A percentile compares a stretch with the other conserved stretches of the same genome.
phyloP scores from a whole-genome alignment of 2,113 vertebrate species.

The Callionymus lyra region DNA sequence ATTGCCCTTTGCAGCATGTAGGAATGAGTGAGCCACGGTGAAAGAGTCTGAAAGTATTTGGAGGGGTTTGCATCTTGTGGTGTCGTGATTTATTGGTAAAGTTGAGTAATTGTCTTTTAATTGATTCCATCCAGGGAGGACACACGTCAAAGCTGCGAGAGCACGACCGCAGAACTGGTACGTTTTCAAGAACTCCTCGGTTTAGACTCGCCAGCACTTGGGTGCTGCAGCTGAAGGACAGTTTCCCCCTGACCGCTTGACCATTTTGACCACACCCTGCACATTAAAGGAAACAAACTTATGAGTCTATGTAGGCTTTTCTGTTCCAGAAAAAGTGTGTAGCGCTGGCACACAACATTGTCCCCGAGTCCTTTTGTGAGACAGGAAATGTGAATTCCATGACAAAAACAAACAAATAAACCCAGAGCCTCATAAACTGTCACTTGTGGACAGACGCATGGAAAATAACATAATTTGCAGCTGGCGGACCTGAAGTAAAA shows the following conservation, averaged over 20 bases:
- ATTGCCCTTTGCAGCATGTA: no score
- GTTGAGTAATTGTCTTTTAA: slow-evolving; percentile 2
- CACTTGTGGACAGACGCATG: slow-evolving; percentile 37
- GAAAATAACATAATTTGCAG: slow-evolving; percentile 55
- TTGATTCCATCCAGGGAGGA: slow-evolving; percentile 5
- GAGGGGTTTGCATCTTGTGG: slow-evolving; percentile 2
- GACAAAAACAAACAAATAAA: slow-evolving; percentile 63
- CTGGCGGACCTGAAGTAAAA: slow-evolving; percentile 34
- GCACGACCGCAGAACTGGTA: slow-evolving; percentile 6
- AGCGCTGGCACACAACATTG: slow-evolving; percentile 28
- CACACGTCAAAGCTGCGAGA: slow-evolving; percentile 8
- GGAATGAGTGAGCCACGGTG: no score
- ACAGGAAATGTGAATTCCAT: slow-evolving; percentile 58
- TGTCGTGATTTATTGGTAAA: slow-evolving; percentile 5
- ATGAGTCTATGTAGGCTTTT: slow-evolving; percentile 18
- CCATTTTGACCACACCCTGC: slow-evolving; percentile 39
- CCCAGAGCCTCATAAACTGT: slow-evolving; percentile 45
- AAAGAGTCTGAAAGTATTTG: no score
- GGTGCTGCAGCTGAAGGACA: slow-evolving; percentile 17
- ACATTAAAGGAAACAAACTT: slow-evolving; percentile 27
- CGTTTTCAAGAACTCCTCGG: slow-evolving; percentile 15
- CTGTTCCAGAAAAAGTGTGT: slow-evolving; percentile 23
- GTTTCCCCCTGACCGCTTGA: slow-evolving; percentile 24
- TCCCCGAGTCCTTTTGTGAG: slow-evolving; percentile 32
- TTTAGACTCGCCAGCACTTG: slow-evolving; percentile 5